A percentile compares a stretch with the other conserved stretches of the same genome.
Evolutionary conservation across 2,888 invertebrate species (phyloP).

Genomic region (Smittia aterrima): DNA sequence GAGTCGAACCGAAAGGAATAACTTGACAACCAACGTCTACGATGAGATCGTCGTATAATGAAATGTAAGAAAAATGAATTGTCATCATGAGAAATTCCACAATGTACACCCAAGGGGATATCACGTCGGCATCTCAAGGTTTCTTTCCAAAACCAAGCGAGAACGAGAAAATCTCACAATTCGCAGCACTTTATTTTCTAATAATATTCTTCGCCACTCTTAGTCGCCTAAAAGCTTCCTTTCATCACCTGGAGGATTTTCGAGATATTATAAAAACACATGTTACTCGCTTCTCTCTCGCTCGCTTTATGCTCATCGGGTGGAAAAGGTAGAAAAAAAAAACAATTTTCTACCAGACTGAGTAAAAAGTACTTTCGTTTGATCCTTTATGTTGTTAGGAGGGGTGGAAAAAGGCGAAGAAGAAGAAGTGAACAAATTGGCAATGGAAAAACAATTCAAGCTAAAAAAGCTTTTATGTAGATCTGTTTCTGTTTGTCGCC

Average conservation of each 20-base stretch:
- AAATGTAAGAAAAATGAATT: not conserved
- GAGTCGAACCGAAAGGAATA: not conserved
- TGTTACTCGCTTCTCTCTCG: not conserved
- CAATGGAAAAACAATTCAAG: slow-evolving; percentile 19
- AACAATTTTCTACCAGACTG: slow-evolving; percentile 25
- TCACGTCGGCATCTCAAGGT: too few relatives aligned
- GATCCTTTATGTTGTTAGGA: not conserved
- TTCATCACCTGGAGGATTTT: slow-evolving; percentile 8
- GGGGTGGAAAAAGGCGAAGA: not conserved
- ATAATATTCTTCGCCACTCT: not conserved
- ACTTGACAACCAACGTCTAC: not conserved
- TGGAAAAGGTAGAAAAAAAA: slow-evolving; percentile 16
- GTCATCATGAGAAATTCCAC: not conserved
- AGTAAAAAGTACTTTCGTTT: slow-evolving; percentile 19
- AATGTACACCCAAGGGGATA: too few relatives aligned
- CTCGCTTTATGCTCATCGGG: not conserved
- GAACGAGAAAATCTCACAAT: too few relatives aligned
- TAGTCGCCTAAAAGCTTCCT: not conserved
- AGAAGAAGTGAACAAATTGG: slow-evolving; percentile 9
- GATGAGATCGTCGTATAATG: not conserved
- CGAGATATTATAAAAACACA: slow-evolving; percentile 11
- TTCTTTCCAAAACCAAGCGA: too few relatives aligned
- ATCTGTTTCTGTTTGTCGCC: not conserved
- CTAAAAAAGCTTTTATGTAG: slow-evolving; percentile 13
- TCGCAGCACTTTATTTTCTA: not conserved